Evolutionary conservation across 2,113 vertebrate genomes (phyloP).

Genomic region (Gavialis gangeticus): DNA sequence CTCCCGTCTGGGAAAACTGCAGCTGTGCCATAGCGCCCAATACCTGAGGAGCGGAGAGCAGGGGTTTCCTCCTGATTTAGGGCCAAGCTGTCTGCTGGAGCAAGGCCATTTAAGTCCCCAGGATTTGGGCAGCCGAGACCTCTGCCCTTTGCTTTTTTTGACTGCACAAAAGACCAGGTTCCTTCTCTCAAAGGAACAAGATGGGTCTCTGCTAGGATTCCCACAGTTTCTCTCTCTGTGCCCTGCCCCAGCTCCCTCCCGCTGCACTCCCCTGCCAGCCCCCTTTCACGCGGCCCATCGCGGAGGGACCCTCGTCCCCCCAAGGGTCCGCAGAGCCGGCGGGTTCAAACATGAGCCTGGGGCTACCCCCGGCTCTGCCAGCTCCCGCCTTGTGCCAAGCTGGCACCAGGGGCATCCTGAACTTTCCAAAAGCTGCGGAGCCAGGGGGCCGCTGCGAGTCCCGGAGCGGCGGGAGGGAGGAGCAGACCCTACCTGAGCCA

Average conservation of each 20-base stretch:
- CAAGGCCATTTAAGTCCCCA: not conserved
- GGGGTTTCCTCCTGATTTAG: not conserved
- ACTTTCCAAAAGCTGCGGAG: too few relatives aligned
- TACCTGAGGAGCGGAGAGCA: not conserved
- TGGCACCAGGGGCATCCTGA: too few relatives aligned
- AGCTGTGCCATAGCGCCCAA: not conserved
- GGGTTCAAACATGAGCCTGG: too few relatives aligned
- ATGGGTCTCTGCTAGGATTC: not conserved
- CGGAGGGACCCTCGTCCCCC: too few relatives aligned
- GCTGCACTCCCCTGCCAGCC: not conserved
- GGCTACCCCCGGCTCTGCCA: too few relatives aligned
- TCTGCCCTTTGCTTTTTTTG: not conserved
- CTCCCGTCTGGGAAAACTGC: not conserved
- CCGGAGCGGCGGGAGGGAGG: not conserved
- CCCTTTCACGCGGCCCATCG: too few relatives aligned
- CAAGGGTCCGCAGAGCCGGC: too few relatives aligned
- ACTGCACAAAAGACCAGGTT: not conserved
- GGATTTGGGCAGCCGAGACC: not conserved
- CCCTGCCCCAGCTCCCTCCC: not conserved
- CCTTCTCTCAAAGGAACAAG: not conserved
- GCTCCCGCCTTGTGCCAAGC: too few relatives aligned
- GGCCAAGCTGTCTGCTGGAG: not conserved
- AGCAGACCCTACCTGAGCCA: conserved; percentile 88
- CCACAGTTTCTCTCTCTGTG: not conserved
- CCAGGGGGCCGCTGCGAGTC: too few relatives aligned